Conservation (phyloP, 2,888 invertebrate species). For the Brachycybe producta region DNA sequence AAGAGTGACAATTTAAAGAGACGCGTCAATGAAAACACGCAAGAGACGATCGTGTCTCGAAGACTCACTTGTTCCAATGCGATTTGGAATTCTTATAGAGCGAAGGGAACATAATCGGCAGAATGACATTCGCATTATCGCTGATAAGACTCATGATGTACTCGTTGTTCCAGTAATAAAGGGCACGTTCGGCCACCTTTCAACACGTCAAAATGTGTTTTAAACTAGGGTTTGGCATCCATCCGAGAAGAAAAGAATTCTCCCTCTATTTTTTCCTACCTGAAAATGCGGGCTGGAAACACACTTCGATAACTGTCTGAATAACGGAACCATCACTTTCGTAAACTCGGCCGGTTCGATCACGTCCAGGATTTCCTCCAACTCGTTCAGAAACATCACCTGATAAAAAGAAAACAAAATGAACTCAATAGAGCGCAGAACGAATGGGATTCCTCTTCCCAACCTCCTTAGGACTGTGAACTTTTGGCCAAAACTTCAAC, state of each 20-base stretch:
- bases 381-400: slow-evolving; percentile 99
- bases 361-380: slow-evolving; percentile 98
- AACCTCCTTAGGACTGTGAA: slow-evolving; percentile 95
- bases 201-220: slow-evolving; percentile 26
- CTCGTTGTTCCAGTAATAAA: slow-evolving; percentile 99
- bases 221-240: too few relatives aligned
- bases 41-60: slow-evolving; percentile 97
- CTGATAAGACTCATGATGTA: slow-evolving; percentile 98
- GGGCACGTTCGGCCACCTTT: slow-evolving; percentile 97
- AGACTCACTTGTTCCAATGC: slow-evolving; percentile 99
- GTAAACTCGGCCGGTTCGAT: slow-evolving; percentile 98
- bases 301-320: slow-evolving; percentile 96
- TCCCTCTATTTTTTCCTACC: slow-evolving; percentile 41
- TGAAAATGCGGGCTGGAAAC: slow-evolving; percentile 99
- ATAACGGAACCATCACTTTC: slow-evolving; percentile 94
- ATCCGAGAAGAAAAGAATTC: background rate
- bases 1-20: background rate
- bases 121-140: slow-evolving; percentile 93
- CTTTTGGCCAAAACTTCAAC: slow-evolving; percentile 99
- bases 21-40: too few relatives aligned
- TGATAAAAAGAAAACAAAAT: slow-evolving; percentile 36
- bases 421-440: too few relatives aligned
- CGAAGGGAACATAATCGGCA: slow-evolving; percentile 99
- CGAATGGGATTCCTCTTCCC: background rate
- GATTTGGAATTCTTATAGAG: slow-evolving; percentile 98